phyloP scores from a whole-genome alignment of 2,888 invertebrate genomes.

The Plebejus anna region DNA sequence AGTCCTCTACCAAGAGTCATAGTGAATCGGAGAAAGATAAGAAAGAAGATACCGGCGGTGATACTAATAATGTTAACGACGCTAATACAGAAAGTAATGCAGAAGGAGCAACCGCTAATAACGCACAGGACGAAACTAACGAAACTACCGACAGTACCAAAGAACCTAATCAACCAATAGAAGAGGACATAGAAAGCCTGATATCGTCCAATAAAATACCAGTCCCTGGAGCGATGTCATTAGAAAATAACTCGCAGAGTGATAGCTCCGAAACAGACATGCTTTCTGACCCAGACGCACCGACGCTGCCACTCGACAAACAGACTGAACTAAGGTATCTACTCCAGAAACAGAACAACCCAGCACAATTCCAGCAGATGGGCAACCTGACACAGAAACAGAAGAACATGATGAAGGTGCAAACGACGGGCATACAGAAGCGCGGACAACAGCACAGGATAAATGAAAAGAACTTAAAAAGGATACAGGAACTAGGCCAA shows the following conservation, averaged over 20 bases:
- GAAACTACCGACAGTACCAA: slow-evolving; percentile 31
- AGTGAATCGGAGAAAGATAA: slow-evolving; percentile 54
- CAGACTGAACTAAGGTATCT: slow-evolving; percentile 72
- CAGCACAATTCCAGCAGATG: slow-evolving; percentile 67
- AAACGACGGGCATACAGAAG: slow-evolving; percentile 61
- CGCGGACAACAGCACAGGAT: slow-evolving; percentile 63
- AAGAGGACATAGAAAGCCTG: slow-evolving; percentile 74
- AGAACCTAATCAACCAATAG: slow-evolving; percentile 45
- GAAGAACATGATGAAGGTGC: slow-evolving; percentile 61
- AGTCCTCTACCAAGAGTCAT: slow-evolving; percentile 48
- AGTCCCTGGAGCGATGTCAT: slow-evolving; percentile 60
- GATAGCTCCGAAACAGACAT: slow-evolving; percentile 59
- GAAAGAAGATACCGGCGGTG: slow-evolving; percentile 41
- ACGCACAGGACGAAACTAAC: slow-evolving; percentile 33
- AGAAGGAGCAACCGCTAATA: not conserved
- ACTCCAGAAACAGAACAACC: slow-evolving; percentile 73
- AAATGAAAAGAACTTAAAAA: slow-evolving; percentile 65
- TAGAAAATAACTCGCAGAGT: slow-evolving; percentile 48
- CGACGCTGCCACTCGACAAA: slow-evolving; percentile 61
- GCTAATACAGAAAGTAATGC: not conserved
- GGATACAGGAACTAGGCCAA: slow-evolving; percentile 70
- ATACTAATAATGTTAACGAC: slow-evolving; percentile 26
- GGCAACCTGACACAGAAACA: slow-evolving; percentile 64
- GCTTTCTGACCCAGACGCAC: slow-evolving; percentile 56
- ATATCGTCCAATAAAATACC: slow-evolving; percentile 74